A percentile compares a stretch with the other conserved stretches of the same genome.
These are phyloP conservation scores for Myripristis murdjan DNA, from an alignment of 2,797 vertebrate species.

Conservation along the genomic window DNA sequence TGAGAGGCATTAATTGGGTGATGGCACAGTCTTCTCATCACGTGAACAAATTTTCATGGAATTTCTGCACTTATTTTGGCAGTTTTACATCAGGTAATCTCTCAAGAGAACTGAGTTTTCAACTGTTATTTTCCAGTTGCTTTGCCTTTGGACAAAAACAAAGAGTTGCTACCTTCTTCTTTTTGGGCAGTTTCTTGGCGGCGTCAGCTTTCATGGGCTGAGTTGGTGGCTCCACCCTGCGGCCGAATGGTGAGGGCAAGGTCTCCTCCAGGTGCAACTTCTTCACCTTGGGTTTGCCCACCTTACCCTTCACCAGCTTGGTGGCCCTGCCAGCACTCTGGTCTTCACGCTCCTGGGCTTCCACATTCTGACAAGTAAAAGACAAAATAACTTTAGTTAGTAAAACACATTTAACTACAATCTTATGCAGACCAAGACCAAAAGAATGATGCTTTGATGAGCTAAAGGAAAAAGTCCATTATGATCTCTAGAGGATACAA, in stretches of 20 bases:
- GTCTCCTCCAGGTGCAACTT: conserved; percentile 97
- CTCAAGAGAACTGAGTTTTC: no score
- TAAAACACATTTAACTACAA: no score
- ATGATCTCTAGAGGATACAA: no score
- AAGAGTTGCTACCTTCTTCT: conserved; percentile 90
- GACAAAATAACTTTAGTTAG: background rate
- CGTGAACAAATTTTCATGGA: no score
- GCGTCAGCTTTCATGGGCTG: conserved; percentile 93
- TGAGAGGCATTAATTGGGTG: no score
- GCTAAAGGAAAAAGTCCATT: no score
- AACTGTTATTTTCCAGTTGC: background rate
- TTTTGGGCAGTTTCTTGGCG: conserved; percentile 93
- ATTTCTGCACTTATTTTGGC: no score
- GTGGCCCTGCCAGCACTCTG: conserved; percentile 85
- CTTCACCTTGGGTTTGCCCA: conserved; percentile 96
- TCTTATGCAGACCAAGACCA: no score
- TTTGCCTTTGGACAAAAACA: background rate
- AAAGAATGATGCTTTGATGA: no score
- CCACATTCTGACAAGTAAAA: conserved; percentile 88
- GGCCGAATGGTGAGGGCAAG: conserved; percentile 93
- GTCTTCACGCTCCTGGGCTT: conserved; percentile 93
- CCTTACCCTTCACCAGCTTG: conserved; percentile 96
- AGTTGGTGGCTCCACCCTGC: conserved; percentile 93
- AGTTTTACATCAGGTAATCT: no score
- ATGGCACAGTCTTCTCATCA: no score